These are phyloP conservation scores for Gonioctena quinquepunctata DNA, from an alignment of 1,140 invertebrate genomes.

Conservation along the genomic window DNA sequence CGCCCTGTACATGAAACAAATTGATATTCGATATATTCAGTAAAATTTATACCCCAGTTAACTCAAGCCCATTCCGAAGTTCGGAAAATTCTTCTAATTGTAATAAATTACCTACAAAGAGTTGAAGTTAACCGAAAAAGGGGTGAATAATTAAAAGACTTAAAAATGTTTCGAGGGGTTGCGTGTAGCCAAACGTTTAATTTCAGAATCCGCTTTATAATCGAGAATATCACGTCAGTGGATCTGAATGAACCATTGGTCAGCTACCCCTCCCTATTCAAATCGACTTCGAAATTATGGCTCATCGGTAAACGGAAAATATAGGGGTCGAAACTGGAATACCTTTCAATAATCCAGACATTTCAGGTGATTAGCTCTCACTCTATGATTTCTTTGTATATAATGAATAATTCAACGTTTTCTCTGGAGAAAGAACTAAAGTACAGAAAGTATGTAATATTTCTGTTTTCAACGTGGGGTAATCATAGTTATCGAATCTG, in stretches of 20 bases:
- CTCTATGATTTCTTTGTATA: no score
- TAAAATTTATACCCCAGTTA: background rate
- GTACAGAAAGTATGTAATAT: no score
- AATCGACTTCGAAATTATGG: background rate
- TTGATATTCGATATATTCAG: background rate
- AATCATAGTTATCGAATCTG: no score
- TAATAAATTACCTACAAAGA: conserved; percentile 1
- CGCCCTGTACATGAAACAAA: background rate
- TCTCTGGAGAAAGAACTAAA: no score
- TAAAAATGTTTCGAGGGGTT: conserved; percentile 3
- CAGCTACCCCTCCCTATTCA: background rate
- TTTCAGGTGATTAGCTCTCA: no score
- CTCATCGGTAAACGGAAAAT: background rate
- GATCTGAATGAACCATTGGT: background rate
- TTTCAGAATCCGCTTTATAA: background rate
- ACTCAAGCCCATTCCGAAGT: background rate
- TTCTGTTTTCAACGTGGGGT: no score
- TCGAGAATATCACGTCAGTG: background rate
- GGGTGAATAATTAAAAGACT: background rate
- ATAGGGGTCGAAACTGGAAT: no score
- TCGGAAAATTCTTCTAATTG: conserved; percentile 3
- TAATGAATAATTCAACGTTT: no score
- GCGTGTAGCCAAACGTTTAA: background rate
- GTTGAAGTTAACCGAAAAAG: background rate
- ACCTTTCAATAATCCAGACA: no score